These are phyloP conservation scores for Sinocyclocheilus anophthalmus DNA, from an alignment of 2,113 vertebrate species.

Conservation along the genomic window DNA sequence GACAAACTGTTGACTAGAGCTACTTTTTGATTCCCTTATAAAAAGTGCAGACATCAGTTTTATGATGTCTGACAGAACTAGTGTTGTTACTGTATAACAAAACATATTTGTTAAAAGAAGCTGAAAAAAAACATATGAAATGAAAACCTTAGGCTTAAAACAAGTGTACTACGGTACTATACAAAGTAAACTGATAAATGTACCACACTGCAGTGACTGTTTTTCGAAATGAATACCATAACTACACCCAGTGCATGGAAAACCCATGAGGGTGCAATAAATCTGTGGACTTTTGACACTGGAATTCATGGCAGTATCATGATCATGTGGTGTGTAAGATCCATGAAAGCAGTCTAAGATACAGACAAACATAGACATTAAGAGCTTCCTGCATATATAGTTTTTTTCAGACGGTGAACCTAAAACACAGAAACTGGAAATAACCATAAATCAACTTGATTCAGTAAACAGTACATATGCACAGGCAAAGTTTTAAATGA, in stretches of 20 bases:
- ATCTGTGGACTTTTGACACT: not conserved
- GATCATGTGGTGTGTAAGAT: constrained; percentile 38
- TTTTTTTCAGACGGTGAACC: not conserved
- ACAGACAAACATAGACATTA: not conserved
- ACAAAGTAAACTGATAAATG: not conserved
- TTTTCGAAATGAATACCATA: not conserved
- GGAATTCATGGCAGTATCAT: constrained; percentile 28
- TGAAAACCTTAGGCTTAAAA: not conserved
- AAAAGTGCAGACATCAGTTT: not conserved
- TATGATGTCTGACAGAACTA: not conserved
- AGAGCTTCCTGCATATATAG: not conserved
- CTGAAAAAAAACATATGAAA: not conserved
- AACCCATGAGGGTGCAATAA: constrained; percentile 2
- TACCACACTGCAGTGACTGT: not conserved
- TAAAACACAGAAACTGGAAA: not conserved
- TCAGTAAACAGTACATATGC: not conserved
- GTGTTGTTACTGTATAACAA: not conserved
- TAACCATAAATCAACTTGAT: not conserved
- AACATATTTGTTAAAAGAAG: not conserved
- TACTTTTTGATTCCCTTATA: not conserved
- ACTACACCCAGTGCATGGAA: constrained; percentile 1
- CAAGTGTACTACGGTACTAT: not conserved
- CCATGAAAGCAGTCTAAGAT: not conserved
- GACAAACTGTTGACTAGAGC: too few relatives aligned
- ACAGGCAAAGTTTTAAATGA: not conserved